Percentiles rank a stretch among this genome's conserved stretches.
These are phyloP conservation scores for Xestia c-nigrum DNA, from an alignment of 2,888 invertebrate species.

Conservation along the genomic window DNA sequence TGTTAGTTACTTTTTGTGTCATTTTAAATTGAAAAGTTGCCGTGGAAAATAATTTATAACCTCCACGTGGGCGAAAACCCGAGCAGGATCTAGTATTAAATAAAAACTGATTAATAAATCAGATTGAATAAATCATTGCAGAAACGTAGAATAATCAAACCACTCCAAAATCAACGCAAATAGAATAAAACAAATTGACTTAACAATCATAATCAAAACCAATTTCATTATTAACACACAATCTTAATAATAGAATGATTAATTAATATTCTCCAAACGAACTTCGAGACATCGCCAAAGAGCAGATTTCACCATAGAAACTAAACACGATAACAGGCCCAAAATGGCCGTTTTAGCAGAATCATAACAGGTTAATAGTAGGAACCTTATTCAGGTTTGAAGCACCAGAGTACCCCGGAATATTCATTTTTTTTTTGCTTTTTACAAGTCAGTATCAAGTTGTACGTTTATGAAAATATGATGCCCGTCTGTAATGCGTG, in stretches of 20 bases:
- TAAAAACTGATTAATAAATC: neutral
- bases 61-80: neutral
- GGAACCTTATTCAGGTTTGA: no score
- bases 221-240: conserved; percentile 59
- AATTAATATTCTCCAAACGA: conserved; percentile 58
- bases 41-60: neutral
- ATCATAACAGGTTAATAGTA: no score
- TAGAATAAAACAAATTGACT: conserved; percentile 51
- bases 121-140: no score
- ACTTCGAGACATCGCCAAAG: conserved; percentile 41
- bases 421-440: no score
- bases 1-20: neutral
- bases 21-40: neutral
- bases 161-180: conserved; percentile 23
- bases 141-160: conserved; percentile 27
- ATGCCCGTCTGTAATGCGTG: no score
- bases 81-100: neutral
- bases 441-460: no score
- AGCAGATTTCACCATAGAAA: conserved; percentile 30
- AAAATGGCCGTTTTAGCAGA: no score
- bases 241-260: conserved; percentile 60
- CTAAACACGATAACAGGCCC: neutral
- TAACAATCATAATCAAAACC: conserved; percentile 57
- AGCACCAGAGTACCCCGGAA: no score
- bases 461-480: no score